Evolutionary conservation across 2,113 vertebrate species (phyloP), one percentile per base, ranked within the genome.

Genomic region (Psilopsiagon aymara): DNA sequence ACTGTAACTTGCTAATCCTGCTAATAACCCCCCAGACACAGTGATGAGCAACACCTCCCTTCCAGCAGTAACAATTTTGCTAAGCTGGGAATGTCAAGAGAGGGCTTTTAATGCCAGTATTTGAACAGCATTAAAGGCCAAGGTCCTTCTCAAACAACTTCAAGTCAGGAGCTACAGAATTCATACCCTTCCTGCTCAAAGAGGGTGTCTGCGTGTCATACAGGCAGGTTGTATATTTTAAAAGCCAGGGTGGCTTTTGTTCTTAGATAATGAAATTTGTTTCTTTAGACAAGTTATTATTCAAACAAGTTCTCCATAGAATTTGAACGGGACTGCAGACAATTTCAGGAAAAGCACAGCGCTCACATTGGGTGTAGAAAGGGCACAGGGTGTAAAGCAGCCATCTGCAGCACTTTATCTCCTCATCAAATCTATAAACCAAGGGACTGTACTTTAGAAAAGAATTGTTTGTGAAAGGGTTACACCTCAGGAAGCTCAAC

Each of bases 321-420:
- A 96, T 92, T 89, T 73, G 17, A 82, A 43, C 17, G 21, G 81
- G 74, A 41, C 70, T 80, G 59, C 29, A 92, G 59, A 97, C 94
- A 94, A 96, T 96, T 87, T 94, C 83, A 94, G 96, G 96, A 97
- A 97, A 73, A 94, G 88, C 64, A 39, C 5, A 92, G 55, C 63
- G 66, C 89, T 92, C 46, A 39, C 25, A 12, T 3, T 68, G 67
- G 39, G 11, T 51, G 67, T 12, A 84, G 88, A 91, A 82, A 84
- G 67, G 75, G 64, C 71, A 88, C 13, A n/a, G 62, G 2, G 7
- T 52, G 33, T 21, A 73, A 86, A 76, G 33, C 82, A 87, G 71
- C 39, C 81, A 82, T 73, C 59, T 87, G 55, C 63, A 77, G 49
- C 13, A 9, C 35, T 52, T 85, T 80, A 96, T 97, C 96, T 95